Evolutionary conservation across 2,888 invertebrate species (phyloP), one percentile per base, ranked within the genome.

Genomic region (Agrochola circellaris): DNA sequence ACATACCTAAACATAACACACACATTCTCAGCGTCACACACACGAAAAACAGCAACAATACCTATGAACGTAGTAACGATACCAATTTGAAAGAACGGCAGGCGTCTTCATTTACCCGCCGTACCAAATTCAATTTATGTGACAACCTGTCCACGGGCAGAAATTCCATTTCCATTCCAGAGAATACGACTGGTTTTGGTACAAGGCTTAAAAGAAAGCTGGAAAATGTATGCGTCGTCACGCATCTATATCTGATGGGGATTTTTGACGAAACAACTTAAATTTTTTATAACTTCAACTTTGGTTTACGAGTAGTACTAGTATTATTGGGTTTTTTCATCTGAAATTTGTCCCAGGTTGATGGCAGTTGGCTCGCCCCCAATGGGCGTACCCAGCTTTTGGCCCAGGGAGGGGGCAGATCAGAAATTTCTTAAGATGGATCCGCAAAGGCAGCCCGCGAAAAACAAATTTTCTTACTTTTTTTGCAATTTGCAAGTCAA

Each of bases 51-150:
- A 81, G 72, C 75, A 82, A 86, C 85, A 88, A 85, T 89, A 89
- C 87, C 85, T 85, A 90, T 89, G 85, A 86, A 79, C 62, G 81
- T 60, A 77, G 80, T 90, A 89, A 90, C 89, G 88, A 89, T 86
- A 84, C 89, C 92, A 91, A 92, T 93, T 92, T 89, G 89, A 91
- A 90, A 89, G 89, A 89, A 88, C 85, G 88, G 72, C 86, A 88
- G 89, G 85, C 89, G 89, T 91, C 91, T 93, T 93, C 92, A 93
- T 93, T 93, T 92, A 89, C 90, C 76, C 74, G 73, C 83, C 84
- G 87, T 86, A 82, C 88, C 86, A 91, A 93, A 93, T 93, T 93
- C 92, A 93, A 93, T 93, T 93, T 93, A 93, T 93, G 92, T 93
- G 93, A 93, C 93, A 91, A 90, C 88, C 89, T 91, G 92, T 92